Base-by-base conservation (phyloP, 2,888 invertebrate species). In the Drosophila nr. perissopoda region DNA sequence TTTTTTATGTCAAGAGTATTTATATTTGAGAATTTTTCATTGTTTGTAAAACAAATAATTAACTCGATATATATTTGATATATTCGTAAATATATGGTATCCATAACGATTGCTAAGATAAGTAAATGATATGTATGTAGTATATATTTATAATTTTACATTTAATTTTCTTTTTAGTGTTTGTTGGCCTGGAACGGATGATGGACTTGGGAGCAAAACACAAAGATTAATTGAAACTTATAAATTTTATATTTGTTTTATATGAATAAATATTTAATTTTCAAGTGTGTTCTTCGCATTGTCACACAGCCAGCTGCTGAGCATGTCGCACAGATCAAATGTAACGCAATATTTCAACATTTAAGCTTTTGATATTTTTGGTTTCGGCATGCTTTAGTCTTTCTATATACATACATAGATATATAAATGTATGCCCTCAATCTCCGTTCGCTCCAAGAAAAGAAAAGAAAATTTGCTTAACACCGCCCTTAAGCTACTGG, bases 51-150 rank as follows among this genome's bases (percentile, higher is more conserved):
- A 76, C 66, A 68, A 76, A 76, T 79, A 65, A 65, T 45, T 59
- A 54, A 42, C 59, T 51, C 48, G 52, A 62, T 72, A 72, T 72
- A 68, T 80, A 66, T 75, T 65, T 48, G 53, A 62, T 71, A 67
- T 57, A 68, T 18, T 60, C 59, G 54, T 31, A 31, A 61, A 67
- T 66, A 63, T 72, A 61, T 64, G 38, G 40, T 38, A 33, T 64
- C 52, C 42, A 38, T 59, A 29, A 69, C 61, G 36, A 61, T 72
- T 57, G 59, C 45, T 69, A 59, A 66, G 33, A 62, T 53, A 63
- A 57, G 65, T 74, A 79, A 79, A 80, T 79, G 79, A 79, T 79
- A 79, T 79, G 79, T 74, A 67, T 71, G 59, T 11, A 57, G 45
- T 67, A 52, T 59, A n/a, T 25, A 49, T 21, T 48, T 58, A n/a